Conservation (phyloP, 2,888 invertebrate species). For the Epinotia ramella region DNA sequence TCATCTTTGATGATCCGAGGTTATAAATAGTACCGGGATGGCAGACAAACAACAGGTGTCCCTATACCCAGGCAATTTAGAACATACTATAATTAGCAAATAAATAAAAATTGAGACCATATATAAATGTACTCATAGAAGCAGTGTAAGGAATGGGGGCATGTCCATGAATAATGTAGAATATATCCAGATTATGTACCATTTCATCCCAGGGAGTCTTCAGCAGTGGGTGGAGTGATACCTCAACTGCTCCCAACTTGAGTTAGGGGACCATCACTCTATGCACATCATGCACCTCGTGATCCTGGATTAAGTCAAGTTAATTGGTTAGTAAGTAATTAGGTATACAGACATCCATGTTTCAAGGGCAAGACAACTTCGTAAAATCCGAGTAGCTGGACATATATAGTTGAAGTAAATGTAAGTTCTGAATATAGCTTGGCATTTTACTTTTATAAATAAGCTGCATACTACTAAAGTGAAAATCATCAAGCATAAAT, state of each 20-base stretch:
- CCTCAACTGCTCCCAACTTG: slow-evolving; percentile 59
- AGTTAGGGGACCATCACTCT: slow-evolving; percentile 70
- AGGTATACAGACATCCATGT: slow-evolving; percentile 52
- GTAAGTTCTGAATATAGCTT: slow-evolving; percentile 25
- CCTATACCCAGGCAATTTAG: too few relatives aligned
- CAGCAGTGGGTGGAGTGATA: slow-evolving; percentile 61
- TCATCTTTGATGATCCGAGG: too few relatives aligned
- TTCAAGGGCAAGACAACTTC: slow-evolving; percentile 34
- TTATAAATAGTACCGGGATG: too few relatives aligned
- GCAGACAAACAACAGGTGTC: too few relatives aligned
- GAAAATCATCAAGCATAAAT: slow-evolving; percentile 65
- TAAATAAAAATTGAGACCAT: not conserved
- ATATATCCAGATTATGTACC: slow-evolving; percentile 72
- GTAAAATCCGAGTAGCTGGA: slow-evolving; percentile 26
- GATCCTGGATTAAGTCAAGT: slow-evolving; percentile 80
- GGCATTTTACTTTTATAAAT: slow-evolving; percentile 41
- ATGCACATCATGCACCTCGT: slow-evolving; percentile 80
- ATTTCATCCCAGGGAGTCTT: slow-evolving; percentile 82
- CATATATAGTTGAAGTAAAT: slow-evolving; percentile 22
- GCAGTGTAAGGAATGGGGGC: slow-evolving; percentile 7
- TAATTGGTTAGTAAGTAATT: slow-evolving; percentile 68
- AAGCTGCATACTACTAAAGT: slow-evolving; percentile 60
- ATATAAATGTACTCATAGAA: not conserved
- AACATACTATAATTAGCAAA: not conserved
- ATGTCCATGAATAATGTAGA: slow-evolving; percentile 52